Percentiles rank a stretch among this genome's conserved stretches.
Conservation (phyloP, 2,113 vertebrate genomes). For the Vulpes lagopus region DNA sequence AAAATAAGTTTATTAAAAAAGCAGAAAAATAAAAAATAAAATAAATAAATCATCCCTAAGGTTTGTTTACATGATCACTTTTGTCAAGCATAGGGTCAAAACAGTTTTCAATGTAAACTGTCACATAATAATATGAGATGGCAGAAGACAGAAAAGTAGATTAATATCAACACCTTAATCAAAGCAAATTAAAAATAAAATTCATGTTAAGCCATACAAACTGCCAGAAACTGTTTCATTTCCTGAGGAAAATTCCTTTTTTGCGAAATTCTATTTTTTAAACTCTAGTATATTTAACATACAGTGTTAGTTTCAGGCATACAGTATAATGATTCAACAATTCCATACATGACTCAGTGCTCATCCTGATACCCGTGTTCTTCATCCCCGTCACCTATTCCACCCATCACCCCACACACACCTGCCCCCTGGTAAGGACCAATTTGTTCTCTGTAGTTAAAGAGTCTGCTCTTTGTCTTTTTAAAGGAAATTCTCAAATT, state of each 20-base stretch:
- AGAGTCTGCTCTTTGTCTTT: neutral
- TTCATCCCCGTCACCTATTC: neutral
- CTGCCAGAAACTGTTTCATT: neutral
- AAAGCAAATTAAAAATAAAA: neutral
- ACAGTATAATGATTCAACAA: neutral
- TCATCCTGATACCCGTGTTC: neutral
- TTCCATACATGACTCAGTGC: neutral
- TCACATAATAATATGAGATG: neutral
- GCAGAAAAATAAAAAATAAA: no score
- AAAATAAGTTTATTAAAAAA: no score
- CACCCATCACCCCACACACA: neutral
- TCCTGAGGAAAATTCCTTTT: neutral
- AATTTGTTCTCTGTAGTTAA: neutral
- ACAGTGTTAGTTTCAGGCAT: neutral
- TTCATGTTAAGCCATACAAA: neutral
- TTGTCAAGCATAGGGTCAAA: neutral
- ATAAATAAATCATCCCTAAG: neutral
- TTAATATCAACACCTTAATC: neutral
- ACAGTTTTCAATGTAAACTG: neutral
- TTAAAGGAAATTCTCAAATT: neutral
- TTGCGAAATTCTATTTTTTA: neutral
- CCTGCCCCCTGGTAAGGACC: neutral
- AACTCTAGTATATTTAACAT: neutral
- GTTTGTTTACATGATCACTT: slow-evolving; percentile 45
- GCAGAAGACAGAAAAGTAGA: neutral